phyloP scores from a whole-genome alignment of 2,888 invertebrate species.

The Gortyna flavago region DNA sequence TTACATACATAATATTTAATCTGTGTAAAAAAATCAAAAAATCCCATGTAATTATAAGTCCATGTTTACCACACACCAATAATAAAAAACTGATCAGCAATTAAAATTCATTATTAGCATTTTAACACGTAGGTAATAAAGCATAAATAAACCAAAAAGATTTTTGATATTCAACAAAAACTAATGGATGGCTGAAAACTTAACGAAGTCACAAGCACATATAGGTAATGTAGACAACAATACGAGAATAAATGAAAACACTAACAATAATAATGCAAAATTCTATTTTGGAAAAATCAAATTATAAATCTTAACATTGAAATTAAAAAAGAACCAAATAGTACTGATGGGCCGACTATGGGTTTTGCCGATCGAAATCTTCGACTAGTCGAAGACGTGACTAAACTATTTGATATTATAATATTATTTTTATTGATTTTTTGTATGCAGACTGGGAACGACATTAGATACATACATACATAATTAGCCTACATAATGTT shows the following conservation, averaged over 20 bases:
- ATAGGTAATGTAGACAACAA: too few relatives aligned
- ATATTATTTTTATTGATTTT: not conserved
- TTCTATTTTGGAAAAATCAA: not conserved
- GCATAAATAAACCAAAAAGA: not conserved
- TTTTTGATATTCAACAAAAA: not conserved
- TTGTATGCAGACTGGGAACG: not conserved
- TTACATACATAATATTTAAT: not conserved
- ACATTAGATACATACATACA: not conserved
- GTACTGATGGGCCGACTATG: not conserved
- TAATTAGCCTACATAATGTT: too few relatives aligned
- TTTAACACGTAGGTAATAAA: not conserved
- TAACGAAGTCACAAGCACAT: not conserved
- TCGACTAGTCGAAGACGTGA: not conserved
- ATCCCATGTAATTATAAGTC: too few relatives aligned
- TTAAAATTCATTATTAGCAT: not conserved
- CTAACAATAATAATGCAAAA: not conserved
- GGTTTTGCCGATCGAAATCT: not conserved
- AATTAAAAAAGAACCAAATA: not conserved
- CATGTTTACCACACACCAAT: not conserved
- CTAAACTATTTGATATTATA: too few relatives aligned
- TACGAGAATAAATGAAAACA: not conserved
- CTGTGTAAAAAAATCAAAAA: not conserved
- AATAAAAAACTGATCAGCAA: constrained; percentile 1
- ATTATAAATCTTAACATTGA: not conserved
- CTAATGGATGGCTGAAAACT: not conserved